phyloP scores from a whole-genome alignment of 1,140 invertebrate genomes.

The Harpegnathos saltator region DNA sequence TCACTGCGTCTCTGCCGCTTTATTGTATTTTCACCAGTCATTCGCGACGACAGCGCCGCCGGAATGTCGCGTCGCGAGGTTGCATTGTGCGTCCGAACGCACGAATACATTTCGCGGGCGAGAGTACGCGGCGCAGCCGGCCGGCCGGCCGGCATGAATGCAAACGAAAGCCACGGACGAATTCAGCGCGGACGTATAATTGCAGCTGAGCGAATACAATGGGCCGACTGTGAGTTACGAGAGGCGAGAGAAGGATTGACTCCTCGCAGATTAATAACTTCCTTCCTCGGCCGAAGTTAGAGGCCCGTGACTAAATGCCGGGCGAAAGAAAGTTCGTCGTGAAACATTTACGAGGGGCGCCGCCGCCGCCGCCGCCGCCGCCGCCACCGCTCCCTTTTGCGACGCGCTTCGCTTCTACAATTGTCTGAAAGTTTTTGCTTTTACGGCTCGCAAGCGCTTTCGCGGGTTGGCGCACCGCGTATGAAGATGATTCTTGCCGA shows the following conservation, averaged over 20 bases:
- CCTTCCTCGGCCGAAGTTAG: conserved; percentile 65
- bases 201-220: conserved; percentile 69
- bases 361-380: too few relatives aligned
- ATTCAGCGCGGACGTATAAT: conserved; percentile 61
- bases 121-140: conserved; percentile 25
- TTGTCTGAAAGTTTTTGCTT: conserved; percentile 57
- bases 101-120: conserved; percentile 35
- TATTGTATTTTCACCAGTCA: background rate
- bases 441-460: conserved; percentile 35
- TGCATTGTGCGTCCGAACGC: background rate
- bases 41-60: too few relatives aligned
- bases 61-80: background rate
- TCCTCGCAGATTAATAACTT: conserved; percentile 74
- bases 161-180: conserved; percentile 54
- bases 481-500: conserved; percentile 40
- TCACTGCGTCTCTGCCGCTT: too few relatives aligned
- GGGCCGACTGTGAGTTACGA: conserved; percentile 47
- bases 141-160: conserved; percentile 28
- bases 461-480: background rate
- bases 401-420: background rate
- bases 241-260: conserved; percentile 68
- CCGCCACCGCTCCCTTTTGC: background rate
- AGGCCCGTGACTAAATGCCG: conserved; percentile 70
- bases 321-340: conserved; percentile 68
- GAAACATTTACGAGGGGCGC: conserved; percentile 68